Evolutionary conservation across 30 jellyfish, hydroid and myxozoan species (phyloP), one percentile per base, ranked within the genome.

Genomic region (Mastigias papua): DNA sequence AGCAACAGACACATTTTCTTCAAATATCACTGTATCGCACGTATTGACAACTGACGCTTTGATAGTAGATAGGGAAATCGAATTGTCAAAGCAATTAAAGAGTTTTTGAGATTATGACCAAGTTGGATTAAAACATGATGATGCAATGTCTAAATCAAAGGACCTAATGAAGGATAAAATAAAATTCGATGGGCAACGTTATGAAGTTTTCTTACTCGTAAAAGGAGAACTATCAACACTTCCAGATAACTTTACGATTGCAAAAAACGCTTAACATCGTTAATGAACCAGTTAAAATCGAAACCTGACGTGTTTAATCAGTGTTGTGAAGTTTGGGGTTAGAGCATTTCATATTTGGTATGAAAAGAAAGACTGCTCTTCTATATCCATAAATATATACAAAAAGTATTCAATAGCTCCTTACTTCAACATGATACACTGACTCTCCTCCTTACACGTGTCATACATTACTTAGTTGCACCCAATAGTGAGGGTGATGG

Each of bases 401-500:
- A 42, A 8, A 42, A 8, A 42, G 13, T 4, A 42, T 8, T 8
- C 54, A 42, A 4, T 42, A 42, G n/a, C n/a, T n/a, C n/a, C n/a
- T n/a, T n/a, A n/a, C n/a, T n/a, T n/a, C n/a, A n/a, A n/a, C n/a
- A n/a, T n/a, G n/a, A n/a, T n/a, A n/a, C n/a, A n/a, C n/a, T n/a
- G n/a, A n/a, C n/a, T n/a, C n/a, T n/a, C n/a, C n/a, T n/a, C n/a
- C n/a, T n/a, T n/a, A n/a, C n/a, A n/a, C n/a, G n/a, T n/a, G n/a
- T n/a, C n/a, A n/a, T n/a, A n/a, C n/a, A n/a, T n/a, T n/a, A n/a
- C n/a, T n/a, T 82, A 21, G 92, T 82, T 49, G 60, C 86, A 78
- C 86, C 92, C 31, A 69, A 68, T n/a, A 82, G 48, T 31, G 86
- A 69, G 50, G 86, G 86, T 19, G 86, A 34, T 23, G 69, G 60